phyloP scores from a whole-genome alignment of 2,888 invertebrate genomes.

The Meloe dianella region DNA sequence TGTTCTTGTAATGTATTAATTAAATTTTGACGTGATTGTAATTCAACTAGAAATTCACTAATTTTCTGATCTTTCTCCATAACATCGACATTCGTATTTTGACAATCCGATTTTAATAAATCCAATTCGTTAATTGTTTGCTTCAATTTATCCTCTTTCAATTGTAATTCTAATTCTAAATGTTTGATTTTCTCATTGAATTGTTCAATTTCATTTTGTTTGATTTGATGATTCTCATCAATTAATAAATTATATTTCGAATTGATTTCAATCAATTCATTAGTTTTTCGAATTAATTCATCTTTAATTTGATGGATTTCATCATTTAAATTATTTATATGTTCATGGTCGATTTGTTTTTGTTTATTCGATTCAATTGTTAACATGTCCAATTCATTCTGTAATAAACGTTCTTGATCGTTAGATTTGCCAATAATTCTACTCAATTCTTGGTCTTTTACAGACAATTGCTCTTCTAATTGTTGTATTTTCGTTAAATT shows the following conservation, averaged over 20 bases:
- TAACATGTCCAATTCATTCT: slow-evolving; percentile 3
- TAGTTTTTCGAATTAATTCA: slow-evolving; percentile 25
- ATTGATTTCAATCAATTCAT: slow-evolving; percentile 42
- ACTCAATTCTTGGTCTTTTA: slow-evolving; percentile 18
- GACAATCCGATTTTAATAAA: slow-evolving; percentile 47
- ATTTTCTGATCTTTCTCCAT: slow-evolving; percentile 45
- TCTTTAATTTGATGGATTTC: slow-evolving; percentile 30
- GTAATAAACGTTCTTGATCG: slow-evolving; percentile 18
- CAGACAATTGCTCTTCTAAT: slow-evolving; percentile 18
- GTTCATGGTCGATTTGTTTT: slow-evolving; percentile 26
- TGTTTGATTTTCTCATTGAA: slow-evolving; percentile 60
- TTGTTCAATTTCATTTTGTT: slow-evolving; percentile 34
- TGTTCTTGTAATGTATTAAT: slow-evolving; percentile 51
- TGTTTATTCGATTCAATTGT: slow-evolving; percentile 20
- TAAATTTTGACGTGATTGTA: slow-evolving; percentile 45
- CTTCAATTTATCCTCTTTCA: slow-evolving; percentile 39
- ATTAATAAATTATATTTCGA: slow-evolving; percentile 51
- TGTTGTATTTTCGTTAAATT: slow-evolving; percentile 13
- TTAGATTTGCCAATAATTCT: neutral
- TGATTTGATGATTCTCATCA: slow-evolving; percentile 10
- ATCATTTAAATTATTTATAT: slow-evolving; percentile 23
- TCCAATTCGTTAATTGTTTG: slow-evolving; percentile 43
- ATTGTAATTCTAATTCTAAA: slow-evolving; percentile 29
- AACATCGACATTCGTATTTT: slow-evolving; percentile 38
- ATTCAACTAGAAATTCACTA: slow-evolving; percentile 42